These are phyloP conservation scores for Cyrtorhinus lividipennis DNA, from an alignment of 1,140 invertebrate species.

Conservation along the genomic window DNA sequence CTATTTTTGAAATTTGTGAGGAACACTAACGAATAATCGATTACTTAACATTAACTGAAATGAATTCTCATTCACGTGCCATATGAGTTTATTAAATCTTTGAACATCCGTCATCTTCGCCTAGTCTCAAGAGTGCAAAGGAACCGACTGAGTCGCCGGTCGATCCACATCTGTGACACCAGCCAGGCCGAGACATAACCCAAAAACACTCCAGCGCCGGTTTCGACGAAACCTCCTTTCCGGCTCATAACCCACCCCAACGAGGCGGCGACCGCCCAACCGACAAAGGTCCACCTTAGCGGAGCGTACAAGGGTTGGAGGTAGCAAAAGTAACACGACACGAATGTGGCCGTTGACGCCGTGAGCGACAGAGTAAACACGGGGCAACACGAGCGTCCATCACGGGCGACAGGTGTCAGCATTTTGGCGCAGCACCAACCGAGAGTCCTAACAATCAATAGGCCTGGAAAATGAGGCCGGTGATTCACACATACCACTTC, in stretches of 20 bases:
- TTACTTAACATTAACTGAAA: too few relatives aligned
- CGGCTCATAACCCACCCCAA: conserved; percentile 64
- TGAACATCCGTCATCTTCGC: too few relatives aligned
- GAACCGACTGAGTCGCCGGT: background rate
- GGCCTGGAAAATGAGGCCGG: too few relatives aligned
- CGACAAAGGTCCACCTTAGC: conserved; percentile 43
- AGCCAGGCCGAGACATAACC: conserved; percentile 38
- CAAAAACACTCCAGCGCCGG: conserved; percentile 54
- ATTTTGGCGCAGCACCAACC: conserved; percentile 43
- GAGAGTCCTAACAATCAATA: conserved; percentile 46
- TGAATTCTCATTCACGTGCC: too few relatives aligned
- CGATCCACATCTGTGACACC: background rate
- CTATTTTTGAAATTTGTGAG: too few relatives aligned
- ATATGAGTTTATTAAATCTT: too few relatives aligned
- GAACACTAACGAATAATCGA: too few relatives aligned
- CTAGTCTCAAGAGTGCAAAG: background rate
- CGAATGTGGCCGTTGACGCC: conserved; percentile 64
- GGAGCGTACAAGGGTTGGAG: conserved; percentile 42
- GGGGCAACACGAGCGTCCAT: conserved; percentile 91
- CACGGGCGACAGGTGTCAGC: conserved; percentile 46
- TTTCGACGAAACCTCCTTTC: conserved; percentile 77
- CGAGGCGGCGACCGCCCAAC: conserved; percentile 60
- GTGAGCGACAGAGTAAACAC: too few relatives aligned
- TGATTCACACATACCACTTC: too few relatives aligned
- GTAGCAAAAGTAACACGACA: conserved; percentile 52